A percentile compares a stretch with the other conserved stretches of the same genome.
These are phyloP conservation scores for Mesorhabditis belari DNA, from an alignment of 2,888 invertebrate species.

Conservation along the genomic window DNA sequence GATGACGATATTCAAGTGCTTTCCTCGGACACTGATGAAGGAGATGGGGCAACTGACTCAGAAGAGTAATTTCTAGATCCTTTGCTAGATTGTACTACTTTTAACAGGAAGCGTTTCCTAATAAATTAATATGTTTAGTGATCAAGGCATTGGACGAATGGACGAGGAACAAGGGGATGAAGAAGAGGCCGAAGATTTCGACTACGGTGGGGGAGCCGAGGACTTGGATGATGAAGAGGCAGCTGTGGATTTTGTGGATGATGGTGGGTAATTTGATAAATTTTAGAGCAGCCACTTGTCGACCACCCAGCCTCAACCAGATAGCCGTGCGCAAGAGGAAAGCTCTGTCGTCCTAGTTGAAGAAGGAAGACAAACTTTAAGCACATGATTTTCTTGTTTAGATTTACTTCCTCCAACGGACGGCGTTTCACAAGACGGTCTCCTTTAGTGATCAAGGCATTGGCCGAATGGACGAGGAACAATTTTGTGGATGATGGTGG, in stretches of 20 bases:
- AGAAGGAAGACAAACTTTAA: too few relatives aligned
- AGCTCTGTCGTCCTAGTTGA: not conserved
- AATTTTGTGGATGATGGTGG: not conserved
- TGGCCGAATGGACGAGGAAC: not conserved
- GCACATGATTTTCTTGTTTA: too few relatives aligned
- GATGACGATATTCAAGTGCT: not conserved
- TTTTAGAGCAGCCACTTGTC: too few relatives aligned
- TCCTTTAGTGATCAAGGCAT: not conserved
- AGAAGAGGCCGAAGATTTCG: too few relatives aligned
- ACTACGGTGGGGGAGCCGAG: not conserved
- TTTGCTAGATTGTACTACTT: not conserved
- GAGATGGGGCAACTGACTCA: not conserved
- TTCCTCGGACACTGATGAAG: not conserved
- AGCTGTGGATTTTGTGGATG: not conserved
- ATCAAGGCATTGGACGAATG: too few relatives aligned
- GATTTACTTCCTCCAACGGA: not conserved
- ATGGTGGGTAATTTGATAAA: too few relatives aligned
- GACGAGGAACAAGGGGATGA: too few relatives aligned
- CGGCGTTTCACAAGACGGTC: not conserved
- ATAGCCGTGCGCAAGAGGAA: too few relatives aligned
- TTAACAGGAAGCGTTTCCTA: not conserved
- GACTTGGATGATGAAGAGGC: not conserved
- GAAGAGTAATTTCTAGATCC: not conserved
- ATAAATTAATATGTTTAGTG: too few relatives aligned
- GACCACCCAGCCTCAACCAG: too few relatives aligned